Conservation (phyloP, 2,888 invertebrate species). For the Dryococelus australis region DNA sequence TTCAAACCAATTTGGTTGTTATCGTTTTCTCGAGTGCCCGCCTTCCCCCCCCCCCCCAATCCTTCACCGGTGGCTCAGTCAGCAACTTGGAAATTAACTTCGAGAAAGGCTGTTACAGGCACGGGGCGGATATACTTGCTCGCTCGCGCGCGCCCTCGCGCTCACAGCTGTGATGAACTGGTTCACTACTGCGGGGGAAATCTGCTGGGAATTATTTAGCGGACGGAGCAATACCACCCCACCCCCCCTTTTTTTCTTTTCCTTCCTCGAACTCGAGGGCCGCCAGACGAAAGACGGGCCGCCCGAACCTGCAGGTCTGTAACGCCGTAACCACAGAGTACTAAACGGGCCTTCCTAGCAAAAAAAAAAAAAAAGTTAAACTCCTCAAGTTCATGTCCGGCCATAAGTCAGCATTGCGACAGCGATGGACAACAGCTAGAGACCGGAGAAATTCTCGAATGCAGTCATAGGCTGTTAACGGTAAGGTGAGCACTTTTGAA, state of each 20-base stretch:
- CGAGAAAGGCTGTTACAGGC: neutral
- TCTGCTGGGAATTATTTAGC: neutral
- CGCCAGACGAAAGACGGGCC: neutral
- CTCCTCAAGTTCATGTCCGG: too few relatives aligned
- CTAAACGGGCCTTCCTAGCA: too few relatives aligned
- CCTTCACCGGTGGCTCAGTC: neutral
- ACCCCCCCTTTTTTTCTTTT: neutral
- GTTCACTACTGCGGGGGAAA: neutral
- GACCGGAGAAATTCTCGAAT: too few relatives aligned
- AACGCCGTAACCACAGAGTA: too few relatives aligned
- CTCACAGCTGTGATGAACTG: neutral
- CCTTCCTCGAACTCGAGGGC: neutral
- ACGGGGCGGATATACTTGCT: neutral
- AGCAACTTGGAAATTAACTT: conserved; percentile 7
- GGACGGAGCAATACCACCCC: neutral
- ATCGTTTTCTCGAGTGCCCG: neutral
- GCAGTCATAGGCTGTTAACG: too few relatives aligned
- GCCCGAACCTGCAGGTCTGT: too few relatives aligned
- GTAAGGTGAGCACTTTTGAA: too few relatives aligned
- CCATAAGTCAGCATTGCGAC: too few relatives aligned
- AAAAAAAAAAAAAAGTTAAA: too few relatives aligned
- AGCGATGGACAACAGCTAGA: too few relatives aligned
- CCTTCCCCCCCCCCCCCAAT: too few relatives aligned
- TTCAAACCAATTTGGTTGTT: conserved; percentile 16
- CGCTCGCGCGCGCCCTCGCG: neutral